phyloP scores from a whole-genome alignment of 2,888 invertebrate species.

The Podotricha telesiphe region DNA sequence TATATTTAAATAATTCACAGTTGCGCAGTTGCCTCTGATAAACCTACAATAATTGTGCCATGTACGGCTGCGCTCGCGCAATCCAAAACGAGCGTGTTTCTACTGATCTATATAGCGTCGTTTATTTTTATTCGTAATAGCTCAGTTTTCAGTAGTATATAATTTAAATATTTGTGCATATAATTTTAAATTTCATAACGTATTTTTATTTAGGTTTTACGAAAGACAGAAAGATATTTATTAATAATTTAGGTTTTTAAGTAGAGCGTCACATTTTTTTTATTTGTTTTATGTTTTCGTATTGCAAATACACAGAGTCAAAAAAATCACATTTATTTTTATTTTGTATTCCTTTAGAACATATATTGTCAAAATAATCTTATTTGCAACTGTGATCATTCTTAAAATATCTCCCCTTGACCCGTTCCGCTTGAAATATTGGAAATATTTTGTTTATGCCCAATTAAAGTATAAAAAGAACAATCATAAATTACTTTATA shows the following conservation, averaged over 20 bases:
- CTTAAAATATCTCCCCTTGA: conserved; percentile 1
- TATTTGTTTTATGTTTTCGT: background rate
- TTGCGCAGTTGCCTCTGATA: conserved; percentile 40
- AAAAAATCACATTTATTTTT: background rate
- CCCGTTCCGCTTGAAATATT: background rate
- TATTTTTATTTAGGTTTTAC: background rate
- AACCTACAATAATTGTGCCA: conserved; percentile 44
- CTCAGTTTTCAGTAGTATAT: conserved; percentile 6
- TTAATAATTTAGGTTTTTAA: background rate
- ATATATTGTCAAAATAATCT: background rate
- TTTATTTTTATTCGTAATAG: conserved; percentile 19
- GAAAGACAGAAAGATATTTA: background rate
- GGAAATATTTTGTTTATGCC: background rate
- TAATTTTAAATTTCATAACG: background rate
- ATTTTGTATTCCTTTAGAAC: background rate
- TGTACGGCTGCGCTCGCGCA: conserved; percentile 39
- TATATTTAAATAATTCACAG: conserved; percentile 47
- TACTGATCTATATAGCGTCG: conserved; percentile 26
- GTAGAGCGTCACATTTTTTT: background rate
- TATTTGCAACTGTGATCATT: background rate
- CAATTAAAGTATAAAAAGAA: background rate
- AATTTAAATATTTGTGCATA: conserved; percentile 8
- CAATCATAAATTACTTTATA: background rate
- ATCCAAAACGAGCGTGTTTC: conserved; percentile 30
- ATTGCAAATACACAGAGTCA: background rate